These are phyloP conservation scores for Macroteleia sp. DNA, from an alignment of 2,888 invertebrate species.

Conservation along the genomic window DNA sequence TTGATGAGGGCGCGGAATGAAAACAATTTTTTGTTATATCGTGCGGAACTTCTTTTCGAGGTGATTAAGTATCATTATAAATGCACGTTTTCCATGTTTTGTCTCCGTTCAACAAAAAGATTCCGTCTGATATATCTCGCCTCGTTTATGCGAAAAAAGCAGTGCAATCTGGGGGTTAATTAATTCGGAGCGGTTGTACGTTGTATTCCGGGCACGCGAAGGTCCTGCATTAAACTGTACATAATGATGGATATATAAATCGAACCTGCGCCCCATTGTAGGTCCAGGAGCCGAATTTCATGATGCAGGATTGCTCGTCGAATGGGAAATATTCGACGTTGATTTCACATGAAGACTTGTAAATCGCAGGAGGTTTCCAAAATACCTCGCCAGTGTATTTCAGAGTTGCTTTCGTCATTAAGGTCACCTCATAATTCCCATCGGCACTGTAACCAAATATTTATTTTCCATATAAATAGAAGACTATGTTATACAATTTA, in stretches of 20 bases:
- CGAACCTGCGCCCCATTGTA: conserved; percentile 88
- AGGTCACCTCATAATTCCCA: conserved; percentile 98
- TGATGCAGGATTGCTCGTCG: conserved; percentile 96
- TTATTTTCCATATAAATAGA: too few relatives aligned
- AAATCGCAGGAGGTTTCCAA: conserved; percentile 99
- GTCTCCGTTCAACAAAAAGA: conserved; percentile 22
- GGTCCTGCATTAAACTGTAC: conserved; percentile 29
- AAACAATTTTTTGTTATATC: conserved; percentile 40
- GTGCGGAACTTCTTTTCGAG: conserved; percentile 8
- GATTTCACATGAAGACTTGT: conserved; percentile 98
- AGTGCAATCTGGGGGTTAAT: conserved; percentile 40
- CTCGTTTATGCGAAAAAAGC: conserved; percentile 17
- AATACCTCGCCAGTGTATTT: conserved; percentile 96
- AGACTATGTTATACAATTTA: too few relatives aligned
- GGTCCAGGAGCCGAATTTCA: conserved; percentile 98
- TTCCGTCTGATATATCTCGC: conserved; percentile 15
- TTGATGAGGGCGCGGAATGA: conserved; percentile 34
- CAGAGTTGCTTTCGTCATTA: conserved; percentile 98
- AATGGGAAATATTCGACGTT: conserved; percentile 98
- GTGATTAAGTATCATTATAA: conserved; percentile 48
- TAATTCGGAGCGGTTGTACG: conserved; percentile 37
- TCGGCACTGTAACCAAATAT: conserved; percentile 90
- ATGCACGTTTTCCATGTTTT: conserved; percentile 37
- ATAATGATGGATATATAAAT: conserved; percentile 38
- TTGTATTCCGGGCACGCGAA: conserved; percentile 45